phyloP scores from a whole-genome alignment of 2,888 invertebrate species.

The Tenthredo notha region DNA sequence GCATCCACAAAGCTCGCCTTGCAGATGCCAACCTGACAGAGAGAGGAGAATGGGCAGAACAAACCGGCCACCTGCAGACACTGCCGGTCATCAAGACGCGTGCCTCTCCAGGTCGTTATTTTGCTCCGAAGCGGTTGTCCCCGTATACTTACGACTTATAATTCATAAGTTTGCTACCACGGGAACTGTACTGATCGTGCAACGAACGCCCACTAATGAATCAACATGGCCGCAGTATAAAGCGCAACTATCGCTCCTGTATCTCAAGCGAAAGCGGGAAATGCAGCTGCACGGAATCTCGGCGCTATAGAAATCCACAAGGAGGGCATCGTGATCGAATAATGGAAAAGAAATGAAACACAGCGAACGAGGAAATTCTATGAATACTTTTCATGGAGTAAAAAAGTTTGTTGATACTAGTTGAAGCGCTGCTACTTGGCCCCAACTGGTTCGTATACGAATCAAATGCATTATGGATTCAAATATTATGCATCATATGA shows the following conservation, averaged over 20 bases:
- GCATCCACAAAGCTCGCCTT: conserved; percentile 28
- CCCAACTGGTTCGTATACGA: not conserved
- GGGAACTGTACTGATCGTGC: conserved; percentile 12
- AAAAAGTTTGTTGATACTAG: not conserved
- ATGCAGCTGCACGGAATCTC: conserved; percentile 47
- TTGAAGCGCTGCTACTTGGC: not conserved
- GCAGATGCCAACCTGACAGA: conserved; percentile 36
- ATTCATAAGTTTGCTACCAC: conserved; percentile 39
- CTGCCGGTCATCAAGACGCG: conserved; percentile 30
- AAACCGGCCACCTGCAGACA: conserved; percentile 45
- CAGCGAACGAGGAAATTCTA: not conserved
- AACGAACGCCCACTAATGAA: conserved; percentile 48
- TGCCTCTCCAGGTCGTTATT: conserved; percentile 33
- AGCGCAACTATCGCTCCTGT: conserved; percentile 25
- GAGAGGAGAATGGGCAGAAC: conserved; percentile 28
- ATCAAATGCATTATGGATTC: not conserved
- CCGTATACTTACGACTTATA: conserved; percentile 30
- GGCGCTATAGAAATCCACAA: conserved; percentile 16
- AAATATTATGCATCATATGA: not conserved
- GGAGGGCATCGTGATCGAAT: conserved; percentile 36
- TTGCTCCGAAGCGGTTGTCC: conserved; percentile 29
- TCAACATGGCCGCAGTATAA: conserved; percentile 18
- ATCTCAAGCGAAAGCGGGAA: conserved; percentile 51
- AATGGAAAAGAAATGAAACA: not conserved
- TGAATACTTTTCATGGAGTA: not conserved